Evolutionary conservation across 2,888 invertebrate species (phyloP).

Genomic region (Cantharis nigra): DNA sequence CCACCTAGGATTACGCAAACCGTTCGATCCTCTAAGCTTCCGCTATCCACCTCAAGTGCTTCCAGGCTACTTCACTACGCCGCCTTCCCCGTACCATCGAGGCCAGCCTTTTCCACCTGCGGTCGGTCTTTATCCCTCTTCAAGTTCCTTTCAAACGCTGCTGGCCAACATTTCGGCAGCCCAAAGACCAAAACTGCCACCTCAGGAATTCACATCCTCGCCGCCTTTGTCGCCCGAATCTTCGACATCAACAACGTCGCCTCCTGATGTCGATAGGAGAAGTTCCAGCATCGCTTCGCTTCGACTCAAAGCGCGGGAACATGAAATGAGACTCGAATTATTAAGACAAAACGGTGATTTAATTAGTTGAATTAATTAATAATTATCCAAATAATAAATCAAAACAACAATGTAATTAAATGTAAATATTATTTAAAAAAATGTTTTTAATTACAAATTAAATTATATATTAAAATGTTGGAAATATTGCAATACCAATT

Average conservation of each 20-base stretch:
- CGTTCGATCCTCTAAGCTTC: conserved; percentile 75
- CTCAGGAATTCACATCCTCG: conserved; percentile 60
- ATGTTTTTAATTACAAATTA: not conserved
- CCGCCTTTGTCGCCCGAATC: conserved; percentile 60
- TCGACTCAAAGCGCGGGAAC: conserved; percentile 86
- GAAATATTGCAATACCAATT: not conserved
- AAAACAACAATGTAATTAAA: not conserved
- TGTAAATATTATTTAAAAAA: not conserved
- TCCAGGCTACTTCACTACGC: conserved; percentile 62
- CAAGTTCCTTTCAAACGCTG: conserved; percentile 81
- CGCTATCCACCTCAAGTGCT: conserved; percentile 69
- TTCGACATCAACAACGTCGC: conserved; percentile 51
- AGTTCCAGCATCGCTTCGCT: conserved; percentile 88
- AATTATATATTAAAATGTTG: not conserved
- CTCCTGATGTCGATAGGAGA: conserved; percentile 78
- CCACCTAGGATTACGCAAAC: conserved; percentile 75
- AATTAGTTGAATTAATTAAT: conserved; percentile 69
- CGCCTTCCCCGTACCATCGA: conserved; percentile 60
- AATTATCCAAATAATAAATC: not conserved
- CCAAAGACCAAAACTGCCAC: conserved; percentile 61
- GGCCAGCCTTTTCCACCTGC: conserved; percentile 67
- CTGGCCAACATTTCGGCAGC: conserved; percentile 78
- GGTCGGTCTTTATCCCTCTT: conserved; percentile 63
- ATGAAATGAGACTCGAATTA: conserved; percentile 84
- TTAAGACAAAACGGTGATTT: conserved; percentile 77